Percentiles rank a stretch among this genome's conserved stretches.
These are phyloP conservation scores for Drosophila ficusphila DNA, from an alignment of 1,140 invertebrate genomes.

Conservation along the genomic window DNA sequence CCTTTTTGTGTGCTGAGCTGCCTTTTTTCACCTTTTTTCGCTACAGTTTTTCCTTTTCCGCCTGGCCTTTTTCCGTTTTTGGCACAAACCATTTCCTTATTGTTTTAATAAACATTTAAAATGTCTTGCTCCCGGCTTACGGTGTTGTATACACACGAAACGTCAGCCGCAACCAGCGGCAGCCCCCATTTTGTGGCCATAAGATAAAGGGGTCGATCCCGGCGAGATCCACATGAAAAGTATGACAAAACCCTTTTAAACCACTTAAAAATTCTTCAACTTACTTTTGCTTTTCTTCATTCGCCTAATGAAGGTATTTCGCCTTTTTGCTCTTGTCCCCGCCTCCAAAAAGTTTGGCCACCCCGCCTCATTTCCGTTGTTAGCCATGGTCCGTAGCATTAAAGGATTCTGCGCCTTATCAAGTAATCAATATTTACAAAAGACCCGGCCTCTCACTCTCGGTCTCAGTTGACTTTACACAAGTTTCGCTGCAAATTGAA, in stretches of 20 bases:
- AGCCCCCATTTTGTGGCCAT: conserved; percentile 66
- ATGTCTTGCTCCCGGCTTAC: conserved; percentile 78
- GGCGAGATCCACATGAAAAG: conserved; percentile 68
- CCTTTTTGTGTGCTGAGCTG: conserved; percentile 67
- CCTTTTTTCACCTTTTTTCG: conserved; percentile 65
- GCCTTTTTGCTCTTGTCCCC: conserved; percentile 68
- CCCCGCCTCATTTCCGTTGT: conserved; percentile 53
- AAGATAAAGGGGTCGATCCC: conserved; percentile 33
- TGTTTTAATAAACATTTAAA: conserved; percentile 83
- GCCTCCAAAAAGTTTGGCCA: conserved; percentile 50
- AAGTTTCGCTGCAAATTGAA: conserved; percentile 72
- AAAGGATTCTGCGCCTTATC: conserved; percentile 74
- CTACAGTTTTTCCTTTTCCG: conserved; percentile 46
- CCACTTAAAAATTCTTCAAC: conserved; percentile 83
- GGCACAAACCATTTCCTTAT: conserved; percentile 81
- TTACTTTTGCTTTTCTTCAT: conserved; percentile 80
- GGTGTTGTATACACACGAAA: conserved; percentile 52
- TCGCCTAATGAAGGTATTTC: conserved; percentile 83
- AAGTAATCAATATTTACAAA: conserved; percentile 80
- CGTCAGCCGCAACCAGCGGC: conserved; percentile 67
- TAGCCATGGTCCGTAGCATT: conserved; percentile 50
- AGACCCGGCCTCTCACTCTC: conserved; percentile 27
- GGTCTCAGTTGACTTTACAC: conserved; percentile 62
- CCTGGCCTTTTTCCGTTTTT: conserved; percentile 23
- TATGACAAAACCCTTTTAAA: conserved; percentile 83